A percentile compares a stretch with the other conserved stretches of the same genome.
phyloP scores from a whole-genome alignment of 2,113 vertebrate species.

The Lamprologus sp. region DNA sequence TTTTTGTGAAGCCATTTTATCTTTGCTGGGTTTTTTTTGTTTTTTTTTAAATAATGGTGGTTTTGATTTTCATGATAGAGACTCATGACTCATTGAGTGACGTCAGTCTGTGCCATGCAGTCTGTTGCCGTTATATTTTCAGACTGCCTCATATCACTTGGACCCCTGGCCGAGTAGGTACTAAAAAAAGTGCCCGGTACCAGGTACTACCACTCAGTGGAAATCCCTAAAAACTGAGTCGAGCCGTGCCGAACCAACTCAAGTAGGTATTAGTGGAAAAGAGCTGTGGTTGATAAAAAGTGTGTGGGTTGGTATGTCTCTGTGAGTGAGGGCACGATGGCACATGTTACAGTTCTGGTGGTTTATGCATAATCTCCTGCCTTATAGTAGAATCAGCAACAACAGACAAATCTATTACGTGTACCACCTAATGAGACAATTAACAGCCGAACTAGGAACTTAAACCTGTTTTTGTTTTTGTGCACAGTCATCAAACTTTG shows the following conservation, averaged over 20 bases:
- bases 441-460: background rate
- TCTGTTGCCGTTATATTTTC: background rate
- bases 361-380: background rate
- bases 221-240: background rate
- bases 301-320: background rate
- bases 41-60: background rate
- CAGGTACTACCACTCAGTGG: background rate
- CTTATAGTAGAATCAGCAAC: background rate
- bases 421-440: background rate
- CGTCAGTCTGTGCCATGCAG: background rate
- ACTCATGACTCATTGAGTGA: background rate
- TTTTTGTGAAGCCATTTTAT: background rate
- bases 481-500: background rate
- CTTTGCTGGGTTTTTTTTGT: rapidly evolving
- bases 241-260: background rate
- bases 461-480: background rate
- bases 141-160: background rate
- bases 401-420: background rate
- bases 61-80: background rate
- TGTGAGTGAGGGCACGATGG: background rate
- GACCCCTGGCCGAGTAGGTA: background rate
- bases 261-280: background rate
- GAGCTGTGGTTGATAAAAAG: background rate
- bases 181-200: background rate
- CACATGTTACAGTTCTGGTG: background rate